These are phyloP conservation scores for Pelmatolapia mariae DNA, from an alignment of 2,113 vertebrate species.

Conservation along the genomic window DNA sequence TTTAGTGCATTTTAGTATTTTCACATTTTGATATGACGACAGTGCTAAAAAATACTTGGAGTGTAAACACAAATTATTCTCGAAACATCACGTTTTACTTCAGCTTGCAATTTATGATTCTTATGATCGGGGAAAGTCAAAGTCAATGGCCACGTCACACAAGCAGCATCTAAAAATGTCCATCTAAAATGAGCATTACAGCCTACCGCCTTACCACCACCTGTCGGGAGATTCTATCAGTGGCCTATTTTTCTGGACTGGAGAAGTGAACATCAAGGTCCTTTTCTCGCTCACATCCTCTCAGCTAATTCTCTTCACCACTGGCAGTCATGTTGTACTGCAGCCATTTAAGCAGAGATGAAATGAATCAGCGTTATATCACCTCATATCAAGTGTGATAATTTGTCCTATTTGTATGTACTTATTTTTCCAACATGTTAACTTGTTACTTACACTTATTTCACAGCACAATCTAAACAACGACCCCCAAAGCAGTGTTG, in stretches of 20 bases:
- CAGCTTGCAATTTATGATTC: background rate
- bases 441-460: background rate
- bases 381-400: background rate
- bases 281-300: background rate
- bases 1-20: background rate
- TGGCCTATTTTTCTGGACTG: background rate
- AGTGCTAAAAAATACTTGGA: background rate
- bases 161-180: background rate
- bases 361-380: background rate
- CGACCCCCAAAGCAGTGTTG: background rate
- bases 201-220: background rate
- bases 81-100: background rate
- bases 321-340: background rate
- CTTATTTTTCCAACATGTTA: background rate
- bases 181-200: background rate
- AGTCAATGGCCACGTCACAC: background rate
- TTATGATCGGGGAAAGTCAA: background rate
- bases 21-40: background rate
- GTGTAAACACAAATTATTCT: background rate
- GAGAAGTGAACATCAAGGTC: background rate
- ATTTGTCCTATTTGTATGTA: background rate
- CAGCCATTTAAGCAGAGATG: background rate
- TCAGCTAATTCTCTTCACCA: background rate
- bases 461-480: background rate
- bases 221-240: background rate